Percentiles rank a stretch among this genome's conserved stretches.
Evolutionary conservation across 2,888 invertebrate genomes (phyloP).

Genomic region (Pammene fasciana): DNA sequence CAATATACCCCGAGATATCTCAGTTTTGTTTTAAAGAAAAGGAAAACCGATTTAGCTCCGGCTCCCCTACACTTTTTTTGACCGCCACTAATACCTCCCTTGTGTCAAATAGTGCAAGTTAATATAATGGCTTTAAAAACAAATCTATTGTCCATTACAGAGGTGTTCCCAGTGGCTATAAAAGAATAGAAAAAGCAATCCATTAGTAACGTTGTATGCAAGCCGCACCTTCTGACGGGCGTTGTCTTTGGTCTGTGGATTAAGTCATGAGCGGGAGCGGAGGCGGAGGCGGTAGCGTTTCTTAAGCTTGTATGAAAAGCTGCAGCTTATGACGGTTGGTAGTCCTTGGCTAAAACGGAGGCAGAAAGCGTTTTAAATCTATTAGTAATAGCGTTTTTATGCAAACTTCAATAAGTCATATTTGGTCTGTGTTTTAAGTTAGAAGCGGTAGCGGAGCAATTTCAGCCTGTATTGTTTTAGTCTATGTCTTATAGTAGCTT

Average conservation of each 20-base stretch:
- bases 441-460: not conserved
- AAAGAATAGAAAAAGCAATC: slow-evolving; percentile 65
- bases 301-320: not conserved
- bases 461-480: no score
- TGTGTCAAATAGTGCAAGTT: slow-evolving; percentile 1
- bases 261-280: slow-evolving; percentile 11
- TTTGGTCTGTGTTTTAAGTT: not conserved
- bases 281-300: slow-evolving; percentile 5
- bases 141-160: slow-evolving; percentile 26
- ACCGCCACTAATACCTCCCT: no score
- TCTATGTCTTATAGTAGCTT: no score
- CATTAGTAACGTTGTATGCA: slow-evolving; percentile 73
- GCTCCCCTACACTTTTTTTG: no score
- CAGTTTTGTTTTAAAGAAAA: no score
- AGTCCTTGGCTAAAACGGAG: no score
- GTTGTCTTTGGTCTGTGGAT: slow-evolving; percentile 56
- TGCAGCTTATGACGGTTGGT: not conserved
- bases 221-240: slow-evolving; percentile 56
- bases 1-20: no score
- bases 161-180: slow-evolving; percentile 38
- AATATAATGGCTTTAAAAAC: slow-evolving; percentile 21
- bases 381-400: not conserved
- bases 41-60: no score
- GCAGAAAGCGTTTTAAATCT: no score
- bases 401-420: not conserved